Percentiles rank a stretch among this genome's conserved stretches.
Conservation (phyloP, 2,113 vertebrate species). For the Phodopus roborovskii region DNA sequence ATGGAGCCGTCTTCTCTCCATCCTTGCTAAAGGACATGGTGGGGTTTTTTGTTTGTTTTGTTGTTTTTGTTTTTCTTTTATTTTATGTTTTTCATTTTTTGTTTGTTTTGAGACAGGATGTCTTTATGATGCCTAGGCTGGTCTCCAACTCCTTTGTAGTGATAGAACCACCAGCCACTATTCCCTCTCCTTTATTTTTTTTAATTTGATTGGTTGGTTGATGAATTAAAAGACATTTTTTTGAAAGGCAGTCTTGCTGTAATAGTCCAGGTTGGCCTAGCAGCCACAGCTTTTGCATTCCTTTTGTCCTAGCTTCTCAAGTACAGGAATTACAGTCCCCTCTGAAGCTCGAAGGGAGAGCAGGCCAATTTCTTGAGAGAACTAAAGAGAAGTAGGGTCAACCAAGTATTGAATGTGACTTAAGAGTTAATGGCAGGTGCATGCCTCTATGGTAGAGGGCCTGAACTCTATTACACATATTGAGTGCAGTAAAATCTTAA, state of each 20-base stretch:
- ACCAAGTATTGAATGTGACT: not conserved
- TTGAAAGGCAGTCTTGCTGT: not conserved
- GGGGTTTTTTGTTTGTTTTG: no score
- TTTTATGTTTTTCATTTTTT: no score
- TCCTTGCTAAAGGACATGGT: no score
- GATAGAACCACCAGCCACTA: not conserved
- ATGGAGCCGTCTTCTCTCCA: no score
- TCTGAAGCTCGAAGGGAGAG: not conserved
- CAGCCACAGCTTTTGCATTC: not conserved
- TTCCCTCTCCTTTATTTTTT: not conserved
- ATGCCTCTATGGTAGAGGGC: not conserved
- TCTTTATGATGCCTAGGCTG: not conserved
- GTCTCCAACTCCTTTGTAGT: not conserved
- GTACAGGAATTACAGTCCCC: not conserved
- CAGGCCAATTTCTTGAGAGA: not conserved
- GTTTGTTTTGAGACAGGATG: not conserved
- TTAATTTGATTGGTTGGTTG: not conserved
- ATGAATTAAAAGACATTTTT: not conserved
- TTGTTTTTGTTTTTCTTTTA: no score
- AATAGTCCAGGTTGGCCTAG: not conserved
- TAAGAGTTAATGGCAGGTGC: not conserved
- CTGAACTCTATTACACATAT: not conserved
- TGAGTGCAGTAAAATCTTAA: not conserved
- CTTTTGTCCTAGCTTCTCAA: not conserved
- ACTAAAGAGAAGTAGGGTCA: not conserved